phyloP scores from a whole-genome alignment of 1,140 invertebrate genomes.

The Papilio helenus region DNA sequence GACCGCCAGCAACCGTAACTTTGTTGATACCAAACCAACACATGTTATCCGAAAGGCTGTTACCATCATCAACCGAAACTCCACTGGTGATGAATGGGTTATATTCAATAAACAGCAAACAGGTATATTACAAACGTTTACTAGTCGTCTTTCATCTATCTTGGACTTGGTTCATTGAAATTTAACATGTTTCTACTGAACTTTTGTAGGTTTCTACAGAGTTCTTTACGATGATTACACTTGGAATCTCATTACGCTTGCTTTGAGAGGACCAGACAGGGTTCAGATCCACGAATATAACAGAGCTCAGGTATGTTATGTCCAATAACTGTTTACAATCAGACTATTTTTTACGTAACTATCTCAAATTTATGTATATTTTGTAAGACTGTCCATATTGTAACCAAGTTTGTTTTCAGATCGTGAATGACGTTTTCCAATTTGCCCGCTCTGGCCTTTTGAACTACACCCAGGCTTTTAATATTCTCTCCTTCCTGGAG shows the following conservation, averaged over 20 bases:
- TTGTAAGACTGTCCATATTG: background rate
- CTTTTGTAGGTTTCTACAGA: conserved; percentile 88
- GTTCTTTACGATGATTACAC: conserved; percentile 89
- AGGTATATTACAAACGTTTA: conserved; percentile 58
- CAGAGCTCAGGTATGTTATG: conserved; percentile 82
- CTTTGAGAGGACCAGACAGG: conserved; percentile 81
- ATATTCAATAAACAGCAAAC: conserved; percentile 84
- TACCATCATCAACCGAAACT: conserved; percentile 46
- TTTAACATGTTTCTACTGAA: conserved; percentile 30
- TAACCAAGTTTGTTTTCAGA: conserved; percentile 55
- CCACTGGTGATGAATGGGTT: conserved; percentile 77
- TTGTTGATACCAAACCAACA: conserved; percentile 75
- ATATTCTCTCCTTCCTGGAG: conserved; percentile 84
- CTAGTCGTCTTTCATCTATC: background rate
- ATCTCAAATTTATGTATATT: no score
- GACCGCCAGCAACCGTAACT: conserved; percentile 68
- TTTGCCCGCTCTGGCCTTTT: conserved; percentile 81
- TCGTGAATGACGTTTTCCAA: conserved; percentile 92
- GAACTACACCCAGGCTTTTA: conserved; percentile 82
- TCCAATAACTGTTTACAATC: background rate
- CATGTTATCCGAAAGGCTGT: conserved; percentile 44
- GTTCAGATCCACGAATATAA: conserved; percentile 87
- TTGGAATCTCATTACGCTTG: conserved; percentile 85
- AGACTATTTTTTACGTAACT: background rate
- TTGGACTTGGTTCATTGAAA: conserved; percentile 42